phyloP scores from a whole-genome alignment of 2,113 vertebrate species.

The Manacus vitellinus region DNA sequence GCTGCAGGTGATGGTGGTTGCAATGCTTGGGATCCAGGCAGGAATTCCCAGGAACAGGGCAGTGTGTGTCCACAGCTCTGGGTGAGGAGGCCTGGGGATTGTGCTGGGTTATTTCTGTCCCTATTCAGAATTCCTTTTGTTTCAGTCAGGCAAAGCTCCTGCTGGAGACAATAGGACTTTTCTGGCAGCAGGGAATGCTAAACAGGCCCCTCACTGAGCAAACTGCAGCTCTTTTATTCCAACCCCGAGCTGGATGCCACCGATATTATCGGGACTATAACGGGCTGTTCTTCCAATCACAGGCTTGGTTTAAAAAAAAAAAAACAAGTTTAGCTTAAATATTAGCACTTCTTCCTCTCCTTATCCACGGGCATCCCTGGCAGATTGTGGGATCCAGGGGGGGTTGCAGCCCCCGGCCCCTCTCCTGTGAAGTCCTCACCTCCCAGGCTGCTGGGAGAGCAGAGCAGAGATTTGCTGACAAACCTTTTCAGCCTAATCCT shows the following conservation, averaged over 20 bases:
- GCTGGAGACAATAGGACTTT: constrained; percentile 4
- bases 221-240: constrained; percentile 17
- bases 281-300: not conserved
- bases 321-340: not conserved
- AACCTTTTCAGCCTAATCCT: constrained; percentile 36
- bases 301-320: not conserved
- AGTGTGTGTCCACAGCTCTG: fast-evolving
- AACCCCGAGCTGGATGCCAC: not conserved
- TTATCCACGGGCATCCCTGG: not conserved
- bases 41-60: fast-evolving
- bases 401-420: not conserved
- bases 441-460: not conserved
- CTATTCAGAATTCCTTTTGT: constrained; percentile 30
- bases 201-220: not conserved
- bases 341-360: not conserved
- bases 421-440: not conserved
- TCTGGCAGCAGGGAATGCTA: constrained; percentile 5
- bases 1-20: not conserved
- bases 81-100: not conserved
- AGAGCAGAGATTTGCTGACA: constrained; percentile 30
- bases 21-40: fast-evolving
- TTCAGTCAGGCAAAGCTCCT: not conserved
- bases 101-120: constrained; percentile 25
- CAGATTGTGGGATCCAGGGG: not conserved
- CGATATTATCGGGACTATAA: not conserved